Evolutionary conservation across 2,797 vertebrate species (phyloP).

Genomic region (Pitangus sulphuratus): DNA sequence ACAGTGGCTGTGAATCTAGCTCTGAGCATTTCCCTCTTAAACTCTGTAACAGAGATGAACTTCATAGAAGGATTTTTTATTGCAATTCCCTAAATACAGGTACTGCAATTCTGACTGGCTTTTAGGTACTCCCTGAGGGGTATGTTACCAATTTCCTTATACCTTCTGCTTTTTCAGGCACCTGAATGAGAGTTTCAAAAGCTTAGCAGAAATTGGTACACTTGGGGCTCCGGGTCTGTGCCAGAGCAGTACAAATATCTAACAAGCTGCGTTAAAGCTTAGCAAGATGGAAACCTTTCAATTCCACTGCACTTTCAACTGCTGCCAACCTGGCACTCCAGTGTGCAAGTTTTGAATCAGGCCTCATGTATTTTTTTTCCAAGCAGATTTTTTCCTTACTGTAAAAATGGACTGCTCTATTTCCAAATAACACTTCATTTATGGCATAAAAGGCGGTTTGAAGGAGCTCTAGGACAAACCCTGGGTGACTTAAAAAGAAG

Average conservation of each 20-base stretch:
- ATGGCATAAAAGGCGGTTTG: neutral
- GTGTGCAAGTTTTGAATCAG: constrained; percentile 33
- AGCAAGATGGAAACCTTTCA: constrained; percentile 56
- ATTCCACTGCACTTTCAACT: constrained; percentile 52
- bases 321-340: constrained; percentile 65
- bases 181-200: neutral
- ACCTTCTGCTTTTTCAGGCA: neutral
- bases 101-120: neutral
- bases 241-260: constrained; percentile 10
- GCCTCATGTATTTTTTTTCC: constrained; percentile 44
- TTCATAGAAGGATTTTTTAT: neutral
- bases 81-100: neutral
- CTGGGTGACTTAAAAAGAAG: neutral
- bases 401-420: constrained; percentile 34
- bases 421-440: constrained; percentile 34
- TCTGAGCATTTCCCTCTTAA: neutral
- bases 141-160: neutral
- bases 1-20: neutral
- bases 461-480: neutral
- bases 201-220: neutral
- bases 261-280: constrained; percentile 26
- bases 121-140: neutral
- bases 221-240: constrained; percentile 2
- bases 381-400: constrained; percentile 50
- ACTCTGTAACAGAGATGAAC: neutral